Evolutionary conservation across 2,797 vertebrate species (phyloP).

Genomic region (Parauchenoglanis ngamensis): DNA sequence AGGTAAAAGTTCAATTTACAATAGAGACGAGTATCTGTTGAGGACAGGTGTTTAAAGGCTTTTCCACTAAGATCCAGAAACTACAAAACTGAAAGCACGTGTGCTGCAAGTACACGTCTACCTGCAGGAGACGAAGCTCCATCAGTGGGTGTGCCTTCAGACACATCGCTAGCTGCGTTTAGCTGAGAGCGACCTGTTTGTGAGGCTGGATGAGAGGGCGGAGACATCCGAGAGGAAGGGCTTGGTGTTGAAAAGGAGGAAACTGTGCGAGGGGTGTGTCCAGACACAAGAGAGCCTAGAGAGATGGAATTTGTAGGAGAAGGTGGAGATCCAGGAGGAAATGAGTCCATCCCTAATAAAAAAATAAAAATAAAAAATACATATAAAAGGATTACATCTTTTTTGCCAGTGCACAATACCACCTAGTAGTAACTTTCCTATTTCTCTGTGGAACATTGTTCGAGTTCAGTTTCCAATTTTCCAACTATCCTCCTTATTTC

Average conservation of each 20-base stretch:
- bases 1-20: not conserved
- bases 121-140: conserved; percentile 64
- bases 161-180: conserved; percentile 66
- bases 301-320: conserved; percentile 48
- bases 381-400: not conserved
- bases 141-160: conserved; percentile 37
- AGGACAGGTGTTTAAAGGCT: conserved; percentile 21
- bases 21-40: not conserved
- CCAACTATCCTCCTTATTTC: not conserved
- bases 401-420: not conserved
- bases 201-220: conserved; percentile 58
- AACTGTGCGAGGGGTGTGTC: conserved; percentile 46
- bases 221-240: conserved; percentile 60
- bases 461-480: not conserved
- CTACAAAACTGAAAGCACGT: not conserved
- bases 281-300: conserved; percentile 54
- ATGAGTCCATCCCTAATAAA: conserved; percentile 61
- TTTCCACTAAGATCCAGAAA: not conserved
- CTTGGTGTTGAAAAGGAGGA: conserved; percentile 49
- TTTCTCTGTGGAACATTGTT: not conserved
- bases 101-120: conserved; percentile 48
- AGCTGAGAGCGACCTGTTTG: conserved; percentile 76
- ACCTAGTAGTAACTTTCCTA: not conserved
- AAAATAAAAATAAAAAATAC: not conserved
- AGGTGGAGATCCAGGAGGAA: conserved; percentile 50